Conservation (phyloP, 2,113 vertebrate genomes). For the Zootoca vivipara region DNA sequence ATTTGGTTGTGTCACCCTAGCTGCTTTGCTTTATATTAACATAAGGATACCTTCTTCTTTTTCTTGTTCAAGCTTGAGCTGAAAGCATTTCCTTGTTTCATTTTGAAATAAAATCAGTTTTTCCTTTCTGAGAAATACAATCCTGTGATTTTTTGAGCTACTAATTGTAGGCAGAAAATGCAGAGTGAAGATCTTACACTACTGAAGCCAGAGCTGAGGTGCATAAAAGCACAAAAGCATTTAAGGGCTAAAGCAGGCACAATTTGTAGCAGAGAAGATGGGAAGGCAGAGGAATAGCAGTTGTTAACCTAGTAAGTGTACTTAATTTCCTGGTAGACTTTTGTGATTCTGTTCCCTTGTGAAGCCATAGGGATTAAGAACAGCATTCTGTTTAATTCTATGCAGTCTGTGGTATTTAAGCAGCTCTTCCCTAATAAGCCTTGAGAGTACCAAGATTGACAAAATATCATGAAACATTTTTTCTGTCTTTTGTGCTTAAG, state of each 20-base stretch:
- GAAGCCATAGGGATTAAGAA: not conserved
- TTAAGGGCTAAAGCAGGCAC: not conserved
- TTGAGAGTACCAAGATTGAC: not conserved
- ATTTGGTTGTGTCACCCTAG: conserved; percentile 15
- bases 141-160: conserved; percentile 27
- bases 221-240: conserved; percentile 29
- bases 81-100: not conserved
- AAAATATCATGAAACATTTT: not conserved
- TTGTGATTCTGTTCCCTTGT: not conserved
- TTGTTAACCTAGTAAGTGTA: not conserved
- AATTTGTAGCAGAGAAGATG: not conserved
- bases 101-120: conserved; percentile 4
- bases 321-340: conserved; percentile 14
- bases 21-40: not conserved
- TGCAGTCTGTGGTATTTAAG: not conserved
- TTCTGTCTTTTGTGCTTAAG: not conserved
- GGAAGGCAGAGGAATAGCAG: conserved; percentile 14
- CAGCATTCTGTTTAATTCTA: not conserved
- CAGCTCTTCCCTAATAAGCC: not conserved
- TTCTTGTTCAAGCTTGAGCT: conserved; percentile 3
- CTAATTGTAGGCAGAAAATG: conserved; percentile 44
- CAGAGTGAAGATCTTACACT: conserved; percentile 17
- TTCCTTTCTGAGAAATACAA: conserved; percentile 18
- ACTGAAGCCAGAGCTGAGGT: conserved; percentile 23
- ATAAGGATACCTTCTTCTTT: fast-evolving